Conservation (phyloP, 2,797 vertebrate species). For the Dicrostonyx torquatus region DNA sequence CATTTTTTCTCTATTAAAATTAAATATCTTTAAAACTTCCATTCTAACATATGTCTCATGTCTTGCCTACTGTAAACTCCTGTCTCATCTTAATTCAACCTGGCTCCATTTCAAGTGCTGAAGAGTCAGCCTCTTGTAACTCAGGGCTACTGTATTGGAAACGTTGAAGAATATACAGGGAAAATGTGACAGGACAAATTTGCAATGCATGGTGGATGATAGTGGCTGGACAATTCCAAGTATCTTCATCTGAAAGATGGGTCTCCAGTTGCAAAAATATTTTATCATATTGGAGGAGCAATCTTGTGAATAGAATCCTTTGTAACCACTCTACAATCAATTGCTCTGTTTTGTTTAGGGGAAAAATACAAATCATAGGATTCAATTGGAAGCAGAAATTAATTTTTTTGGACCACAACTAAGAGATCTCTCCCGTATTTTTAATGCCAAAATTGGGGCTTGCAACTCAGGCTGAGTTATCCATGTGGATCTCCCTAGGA, state of each 20-base stretch:
- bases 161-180: neutral
- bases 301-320: neutral
- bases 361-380: conserved; percentile 20
- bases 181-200: neutral
- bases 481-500: neutral
- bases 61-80: neutral
- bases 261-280: neutral
- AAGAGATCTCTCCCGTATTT: neutral
- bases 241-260: neutral
- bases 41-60: neutral
- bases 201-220: too few relatives aligned
- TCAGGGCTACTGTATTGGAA: neutral
- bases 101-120: neutral
- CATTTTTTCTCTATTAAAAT: conserved; percentile 14
- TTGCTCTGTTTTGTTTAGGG: neutral
- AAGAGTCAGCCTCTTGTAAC: neutral
- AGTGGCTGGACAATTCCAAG: neutral
- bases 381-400: neutral
- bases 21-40: neutral
- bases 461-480: neutral
- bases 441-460: neutral
- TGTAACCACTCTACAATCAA: neutral
- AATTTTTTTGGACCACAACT: neutral
- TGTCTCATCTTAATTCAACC: neutral
- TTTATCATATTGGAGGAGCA: neutral